Evolutionary conservation across 2,113 vertebrate species (phyloP), one percentile per base, ranked within the genome.

Genomic region (Cacatua alba): DNA sequence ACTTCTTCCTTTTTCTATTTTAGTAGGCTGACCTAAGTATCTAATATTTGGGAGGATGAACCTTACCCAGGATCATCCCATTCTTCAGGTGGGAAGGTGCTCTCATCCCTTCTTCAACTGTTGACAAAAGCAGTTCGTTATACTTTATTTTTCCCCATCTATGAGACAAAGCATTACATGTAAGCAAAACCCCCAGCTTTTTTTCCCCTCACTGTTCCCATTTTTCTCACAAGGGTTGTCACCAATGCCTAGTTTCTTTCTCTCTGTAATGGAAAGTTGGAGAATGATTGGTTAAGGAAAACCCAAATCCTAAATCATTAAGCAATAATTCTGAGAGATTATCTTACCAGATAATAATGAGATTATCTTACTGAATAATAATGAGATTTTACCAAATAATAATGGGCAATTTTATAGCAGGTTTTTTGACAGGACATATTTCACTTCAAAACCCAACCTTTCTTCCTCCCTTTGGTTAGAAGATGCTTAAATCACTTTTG

Each of bases 401-500:
- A 94, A 87, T 10, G 21, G 33, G 86, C 84, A 76, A 82, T 94
- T 97, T 97, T 95, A 93, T 83, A 93, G 92, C 74, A 81, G 90
- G 62, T n/a, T 60, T 97, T 96, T 90, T 63, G 94, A 97, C 95
- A 93, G 94, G 90, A 82, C 82, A 74, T 97, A 97, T 97, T 97
- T 97, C 94, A 97, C 85, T 96, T 92, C 29, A 64, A 97, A 97
- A 96, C 70, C 81, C 62, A 85, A 86, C 12, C 6, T 96, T 92
- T 71, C 74, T 74, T 69, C 39, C 91, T 92, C 90, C 84, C 81
- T 82, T 85, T 55, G 92, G 92, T 98, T 97, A 96, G 37, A 97
- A 98, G 96, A 95, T 93, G 78, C 88, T 97, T 97, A 96, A 98
- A 97, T 98, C 92, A 97, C 87, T 94, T 97, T 94, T 75, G 96